Percentiles rank a stretch among this genome's conserved stretches.
Conservation (phyloP, 2,797 vertebrate species). For the Oreochromis mossambicus region DNA sequence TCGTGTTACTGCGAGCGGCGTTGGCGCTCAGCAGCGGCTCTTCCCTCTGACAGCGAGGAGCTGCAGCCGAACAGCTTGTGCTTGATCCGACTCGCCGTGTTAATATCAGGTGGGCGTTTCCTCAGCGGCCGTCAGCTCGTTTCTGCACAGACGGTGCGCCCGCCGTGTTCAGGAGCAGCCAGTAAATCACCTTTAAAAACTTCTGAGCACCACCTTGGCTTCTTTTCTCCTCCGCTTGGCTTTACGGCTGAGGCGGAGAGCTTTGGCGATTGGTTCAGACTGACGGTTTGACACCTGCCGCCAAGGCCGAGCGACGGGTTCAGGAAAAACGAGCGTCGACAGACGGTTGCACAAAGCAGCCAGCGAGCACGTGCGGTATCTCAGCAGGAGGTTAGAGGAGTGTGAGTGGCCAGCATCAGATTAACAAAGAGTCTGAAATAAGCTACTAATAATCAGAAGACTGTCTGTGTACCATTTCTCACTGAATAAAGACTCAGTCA, state of each 20-base stretch:
- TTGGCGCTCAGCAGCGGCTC: neutral
- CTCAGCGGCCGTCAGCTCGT: constrained; percentile 29
- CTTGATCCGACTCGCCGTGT: neutral
- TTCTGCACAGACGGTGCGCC: constrained; percentile 20
- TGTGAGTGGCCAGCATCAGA: neutral
- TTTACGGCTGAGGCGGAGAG: constrained; percentile 9
- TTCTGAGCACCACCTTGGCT: constrained; percentile 20
- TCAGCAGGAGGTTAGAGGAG: neutral
- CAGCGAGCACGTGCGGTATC: neutral
- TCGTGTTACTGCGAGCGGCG: neutral
- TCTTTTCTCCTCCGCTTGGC: neutral
- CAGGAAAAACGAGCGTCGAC: neutral
- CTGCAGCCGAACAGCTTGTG: constrained; percentile 14
- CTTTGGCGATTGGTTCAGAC: neutral
- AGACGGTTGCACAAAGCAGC: neutral
- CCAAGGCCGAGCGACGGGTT: neutral
- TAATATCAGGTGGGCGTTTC: constrained; percentile 43
- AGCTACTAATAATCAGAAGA: neutral
- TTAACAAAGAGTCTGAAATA: neutral
- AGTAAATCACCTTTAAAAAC: constrained; percentile 42
- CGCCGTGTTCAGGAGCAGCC: neutral
- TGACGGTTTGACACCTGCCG: neutral
- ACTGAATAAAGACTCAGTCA: neutral
- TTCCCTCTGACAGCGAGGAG: neutral
- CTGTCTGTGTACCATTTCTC: neutral